phyloP scores from a whole-genome alignment of 2,113 vertebrate species.

The Pampusana beccarii region DNA sequence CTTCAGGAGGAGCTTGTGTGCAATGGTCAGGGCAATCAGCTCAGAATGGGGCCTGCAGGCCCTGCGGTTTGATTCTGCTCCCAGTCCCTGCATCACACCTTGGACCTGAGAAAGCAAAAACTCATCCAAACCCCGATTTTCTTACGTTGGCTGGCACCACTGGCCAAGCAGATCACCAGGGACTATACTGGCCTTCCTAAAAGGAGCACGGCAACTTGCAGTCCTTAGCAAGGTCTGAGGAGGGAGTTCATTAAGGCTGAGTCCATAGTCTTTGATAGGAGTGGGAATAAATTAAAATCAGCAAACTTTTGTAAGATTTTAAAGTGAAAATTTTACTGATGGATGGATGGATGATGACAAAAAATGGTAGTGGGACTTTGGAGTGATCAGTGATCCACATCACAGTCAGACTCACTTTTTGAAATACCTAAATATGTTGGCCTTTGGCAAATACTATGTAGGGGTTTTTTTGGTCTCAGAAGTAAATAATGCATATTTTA shows the following conservation, averaged over 20 bases:
- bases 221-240: not conserved
- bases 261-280: not conserved
- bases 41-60: not conserved
- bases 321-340: not conserved
- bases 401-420: not conserved
- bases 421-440: slow-evolving; percentile 1
- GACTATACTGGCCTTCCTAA: not conserved
- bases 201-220: not conserved
- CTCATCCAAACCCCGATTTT: not conserved
- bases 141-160: not conserved
- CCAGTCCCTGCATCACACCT: not conserved
- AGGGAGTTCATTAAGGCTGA: not conserved
- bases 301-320: not conserved
- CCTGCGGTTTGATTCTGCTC: not conserved
- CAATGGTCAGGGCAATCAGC: not conserved
- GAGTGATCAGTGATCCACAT: not conserved
- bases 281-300: not conserved
- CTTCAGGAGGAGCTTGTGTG: not conserved
- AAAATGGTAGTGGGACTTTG: not conserved
- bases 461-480: slow-evolving; percentile 9
- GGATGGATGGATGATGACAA: not conserved
- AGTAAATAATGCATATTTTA: slow-evolving; percentile 50
- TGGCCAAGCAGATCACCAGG: not conserved
- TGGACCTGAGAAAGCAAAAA: not conserved
- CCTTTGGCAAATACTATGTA: slow-evolving; percentile 19